These are phyloP conservation scores for Nymphalis io DNA, from an alignment of 1,140 invertebrate species.

Conservation along the genomic window DNA sequence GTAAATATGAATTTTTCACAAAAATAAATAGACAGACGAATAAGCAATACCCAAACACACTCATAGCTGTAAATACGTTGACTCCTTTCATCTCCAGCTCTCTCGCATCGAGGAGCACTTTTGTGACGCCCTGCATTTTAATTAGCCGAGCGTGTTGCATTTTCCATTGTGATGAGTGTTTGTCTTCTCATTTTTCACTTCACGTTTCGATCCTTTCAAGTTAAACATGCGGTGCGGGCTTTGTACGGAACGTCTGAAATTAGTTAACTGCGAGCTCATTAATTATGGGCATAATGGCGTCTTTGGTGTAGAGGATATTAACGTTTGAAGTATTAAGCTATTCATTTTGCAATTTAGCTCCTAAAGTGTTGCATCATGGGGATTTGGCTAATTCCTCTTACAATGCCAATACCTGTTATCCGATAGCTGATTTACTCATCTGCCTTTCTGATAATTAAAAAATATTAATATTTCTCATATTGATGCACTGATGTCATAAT, in stretches of 20 bases:
- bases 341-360: too few relatives aligned
- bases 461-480: too few relatives aligned
- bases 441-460: too few relatives aligned
- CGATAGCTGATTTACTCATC: too few relatives aligned
- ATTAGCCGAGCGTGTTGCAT: conserved; percentile 22
- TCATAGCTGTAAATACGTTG: neutral
- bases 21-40: neutral
- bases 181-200: conserved; percentile 17
- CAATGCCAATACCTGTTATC: too few relatives aligned
- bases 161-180: conserved; percentile 17
- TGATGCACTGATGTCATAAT: too few relatives aligned
- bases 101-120: conserved; percentile 11
- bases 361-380: too few relatives aligned
- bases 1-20: neutral
- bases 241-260: neutral
- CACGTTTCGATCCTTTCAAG: conserved; percentile 1
- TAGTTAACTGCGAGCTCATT: neutral
- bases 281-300: neutral
- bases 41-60: neutral
- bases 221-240: neutral
- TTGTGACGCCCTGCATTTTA: conserved; percentile 16
- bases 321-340: neutral
- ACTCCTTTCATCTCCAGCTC: conserved; percentile 11
- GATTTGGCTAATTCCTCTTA: too few relatives aligned
- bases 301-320: neutral